phyloP scores from a whole-genome alignment of 1,140 invertebrate genomes.

The Episyrphus balteatus region DNA sequence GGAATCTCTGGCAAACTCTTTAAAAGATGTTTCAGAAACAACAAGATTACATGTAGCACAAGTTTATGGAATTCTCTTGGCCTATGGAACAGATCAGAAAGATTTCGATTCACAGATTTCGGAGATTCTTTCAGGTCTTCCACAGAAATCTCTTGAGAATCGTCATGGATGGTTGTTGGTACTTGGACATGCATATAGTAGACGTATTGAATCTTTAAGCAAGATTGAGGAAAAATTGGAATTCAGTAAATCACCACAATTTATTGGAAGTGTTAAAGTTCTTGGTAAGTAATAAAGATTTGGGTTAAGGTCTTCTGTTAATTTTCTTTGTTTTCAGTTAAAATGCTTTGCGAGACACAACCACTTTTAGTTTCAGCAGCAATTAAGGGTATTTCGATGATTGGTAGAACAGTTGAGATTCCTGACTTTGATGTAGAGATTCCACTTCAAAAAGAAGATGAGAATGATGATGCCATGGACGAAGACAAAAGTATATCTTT shows the following conservation, averaged over 20 bases:
- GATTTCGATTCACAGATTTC: conserved; percentile 24
- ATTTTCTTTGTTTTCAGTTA: conserved; percentile 10
- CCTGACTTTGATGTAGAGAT: conserved; percentile 31
- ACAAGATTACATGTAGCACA: conserved; percentile 30
- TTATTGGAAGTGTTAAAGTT: conserved; percentile 24
- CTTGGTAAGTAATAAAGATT: conserved; percentile 14
- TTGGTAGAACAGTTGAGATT: conserved; percentile 28
- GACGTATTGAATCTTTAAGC: conserved; percentile 16
- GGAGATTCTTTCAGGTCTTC: conserved; percentile 18
- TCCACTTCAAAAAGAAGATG: conserved; percentile 10
- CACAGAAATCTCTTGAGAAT: conserved; percentile 28
- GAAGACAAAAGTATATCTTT: conserved; percentile 17
- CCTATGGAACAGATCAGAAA: conserved; percentile 20
- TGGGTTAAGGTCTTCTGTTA: background rate
- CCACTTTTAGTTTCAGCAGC: conserved; percentile 31
- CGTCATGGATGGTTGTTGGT: conserved; percentile 33
- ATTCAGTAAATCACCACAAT: conserved; percentile 20
- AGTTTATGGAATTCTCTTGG: conserved; percentile 29
- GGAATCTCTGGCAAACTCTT: conserved; percentile 22
- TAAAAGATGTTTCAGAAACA: conserved; percentile 32
- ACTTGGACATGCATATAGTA: conserved; percentile 27
- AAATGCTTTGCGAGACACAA: conserved; percentile 28
- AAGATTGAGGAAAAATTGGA: conserved; percentile 8
- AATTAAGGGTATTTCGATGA: conserved; percentile 33
- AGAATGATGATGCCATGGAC: conserved; percentile 23